Conservation (phyloP, 2,797 vertebrate species). For the Mastacembelus armatus region DNA sequence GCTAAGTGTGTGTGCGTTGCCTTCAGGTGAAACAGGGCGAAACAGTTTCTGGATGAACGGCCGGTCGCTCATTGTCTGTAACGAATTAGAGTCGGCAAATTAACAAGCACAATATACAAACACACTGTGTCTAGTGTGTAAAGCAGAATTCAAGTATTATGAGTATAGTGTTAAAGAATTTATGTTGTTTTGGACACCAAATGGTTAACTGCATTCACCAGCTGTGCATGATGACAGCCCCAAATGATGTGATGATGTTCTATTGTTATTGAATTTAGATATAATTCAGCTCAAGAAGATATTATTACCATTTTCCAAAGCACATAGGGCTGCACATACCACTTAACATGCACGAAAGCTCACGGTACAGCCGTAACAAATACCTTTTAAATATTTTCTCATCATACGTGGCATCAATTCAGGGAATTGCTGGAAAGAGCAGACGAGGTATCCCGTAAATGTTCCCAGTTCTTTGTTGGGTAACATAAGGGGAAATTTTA, state of each 20-base stretch:
- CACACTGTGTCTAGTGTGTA: neutral
- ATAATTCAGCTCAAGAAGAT: too few relatives aligned
- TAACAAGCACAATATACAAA: neutral
- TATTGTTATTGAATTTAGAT: too few relatives aligned
- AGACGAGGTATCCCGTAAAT: conserved; percentile 3
- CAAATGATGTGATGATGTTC: too few relatives aligned
- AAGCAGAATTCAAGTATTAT: neutral
- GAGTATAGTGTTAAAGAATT: too few relatives aligned
- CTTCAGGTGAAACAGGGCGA: conserved; percentile 91
- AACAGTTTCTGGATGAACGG: conserved; percentile 98
- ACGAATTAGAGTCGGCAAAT: conserved; percentile 27
- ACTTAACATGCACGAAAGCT: too few relatives aligned
- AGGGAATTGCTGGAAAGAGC: neutral
- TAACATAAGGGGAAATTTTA: conserved; percentile 8
- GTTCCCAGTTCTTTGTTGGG: neutral
- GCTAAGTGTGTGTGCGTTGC: conserved; percentile 89
- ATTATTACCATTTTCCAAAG: too few relatives aligned
- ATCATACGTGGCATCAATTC: neutral
- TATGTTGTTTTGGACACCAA: too few relatives aligned
- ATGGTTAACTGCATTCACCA: too few relatives aligned
- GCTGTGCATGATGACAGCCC: too few relatives aligned
- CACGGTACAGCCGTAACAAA: too few relatives aligned
- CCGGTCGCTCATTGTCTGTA: conserved; percentile 90
- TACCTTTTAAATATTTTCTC: too few relatives aligned
- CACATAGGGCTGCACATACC: too few relatives aligned